Conservation (phyloP, 2,888 invertebrate species). For the Spatulosminthurus flaviceps region DNA sequence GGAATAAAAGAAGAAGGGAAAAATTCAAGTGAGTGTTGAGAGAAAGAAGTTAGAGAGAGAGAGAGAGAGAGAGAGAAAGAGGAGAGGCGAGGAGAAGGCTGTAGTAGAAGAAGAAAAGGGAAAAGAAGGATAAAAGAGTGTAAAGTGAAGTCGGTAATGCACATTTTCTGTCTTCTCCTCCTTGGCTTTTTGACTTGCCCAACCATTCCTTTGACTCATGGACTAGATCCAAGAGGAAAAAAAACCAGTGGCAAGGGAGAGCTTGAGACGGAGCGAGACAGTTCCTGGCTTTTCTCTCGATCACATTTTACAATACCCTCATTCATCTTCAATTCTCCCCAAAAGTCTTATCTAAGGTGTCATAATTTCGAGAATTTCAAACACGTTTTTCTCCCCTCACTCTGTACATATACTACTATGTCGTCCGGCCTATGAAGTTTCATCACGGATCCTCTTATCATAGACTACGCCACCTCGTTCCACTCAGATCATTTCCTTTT, state of each 20-base stretch:
- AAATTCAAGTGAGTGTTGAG: background rate
- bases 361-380: slow-evolving; percentile 49
- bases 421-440: background rate
- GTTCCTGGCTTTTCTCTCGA: background rate
- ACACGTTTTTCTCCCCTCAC: slow-evolving; percentile 34
- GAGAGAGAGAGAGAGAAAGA: slow-evolving; percentile 3
- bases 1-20: background rate
- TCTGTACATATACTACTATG: background rate
- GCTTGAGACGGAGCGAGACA: no score
- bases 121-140: background rate
- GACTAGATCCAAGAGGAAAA: no score
- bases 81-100: background rate
- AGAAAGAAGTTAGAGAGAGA: background rate
- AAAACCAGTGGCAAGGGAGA: no score
- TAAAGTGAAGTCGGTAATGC: background rate
- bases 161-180: background rate
- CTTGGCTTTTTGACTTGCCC: no score
- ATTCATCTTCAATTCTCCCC: slow-evolving; percentile 51
- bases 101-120: background rate
- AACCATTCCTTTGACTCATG: no score
- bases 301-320: slow-evolving; percentile 51
- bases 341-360: slow-evolving; percentile 49
- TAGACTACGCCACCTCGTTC: background rate
- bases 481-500: background rate
- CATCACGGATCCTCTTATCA: slow-evolving; percentile 44